phyloP scores from a whole-genome alignment of 2,888 invertebrate genomes.

The Himalopsyche japonica region DNA sequence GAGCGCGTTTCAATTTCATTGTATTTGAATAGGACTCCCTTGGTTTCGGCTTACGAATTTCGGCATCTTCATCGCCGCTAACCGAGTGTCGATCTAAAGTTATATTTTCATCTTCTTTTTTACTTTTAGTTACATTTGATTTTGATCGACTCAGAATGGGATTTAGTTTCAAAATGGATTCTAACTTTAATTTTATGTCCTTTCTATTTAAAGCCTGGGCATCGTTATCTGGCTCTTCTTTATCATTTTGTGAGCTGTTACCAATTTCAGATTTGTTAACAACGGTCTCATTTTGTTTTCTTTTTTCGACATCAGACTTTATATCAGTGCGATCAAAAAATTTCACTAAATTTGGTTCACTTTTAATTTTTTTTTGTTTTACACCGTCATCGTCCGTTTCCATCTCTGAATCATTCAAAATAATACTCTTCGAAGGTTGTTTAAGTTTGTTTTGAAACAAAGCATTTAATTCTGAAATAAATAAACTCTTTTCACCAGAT shows the following conservation, averaged over 20 bases:
- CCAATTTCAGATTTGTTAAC: conserved; percentile 21
- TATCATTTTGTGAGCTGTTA: conserved; percentile 30
- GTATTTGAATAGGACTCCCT: conserved; percentile 46
- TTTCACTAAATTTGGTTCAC: conserved; percentile 43
- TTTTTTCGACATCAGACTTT: background rate
- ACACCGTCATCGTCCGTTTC: background rate
- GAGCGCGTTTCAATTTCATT: conserved; percentile 53
- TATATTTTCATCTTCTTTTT: background rate
- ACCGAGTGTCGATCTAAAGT: background rate
- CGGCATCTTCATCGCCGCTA: background rate
- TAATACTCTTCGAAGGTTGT: background rate
- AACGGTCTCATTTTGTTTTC: background rate
- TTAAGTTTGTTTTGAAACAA: conserved; percentile 47
- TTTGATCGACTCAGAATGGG: conserved; percentile 49
- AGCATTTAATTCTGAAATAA: conserved; percentile 54
- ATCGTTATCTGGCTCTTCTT: conserved; percentile 40
- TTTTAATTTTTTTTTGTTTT: conserved; percentile 4
- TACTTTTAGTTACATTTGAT: background rate
- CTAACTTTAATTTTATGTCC: conserved; percentile 54
- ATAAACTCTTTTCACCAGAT: conserved; percentile 50
- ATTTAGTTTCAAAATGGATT: conserved; percentile 51
- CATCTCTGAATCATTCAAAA: background rate
- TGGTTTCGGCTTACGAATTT: conserved; percentile 8
- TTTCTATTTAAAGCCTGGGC: conserved; percentile 48
- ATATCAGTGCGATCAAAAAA: background rate